These are phyloP conservation scores for Dyspetes luteomarginatus DNA, from an alignment of 2,888 invertebrate species.

Conservation along the genomic window DNA sequence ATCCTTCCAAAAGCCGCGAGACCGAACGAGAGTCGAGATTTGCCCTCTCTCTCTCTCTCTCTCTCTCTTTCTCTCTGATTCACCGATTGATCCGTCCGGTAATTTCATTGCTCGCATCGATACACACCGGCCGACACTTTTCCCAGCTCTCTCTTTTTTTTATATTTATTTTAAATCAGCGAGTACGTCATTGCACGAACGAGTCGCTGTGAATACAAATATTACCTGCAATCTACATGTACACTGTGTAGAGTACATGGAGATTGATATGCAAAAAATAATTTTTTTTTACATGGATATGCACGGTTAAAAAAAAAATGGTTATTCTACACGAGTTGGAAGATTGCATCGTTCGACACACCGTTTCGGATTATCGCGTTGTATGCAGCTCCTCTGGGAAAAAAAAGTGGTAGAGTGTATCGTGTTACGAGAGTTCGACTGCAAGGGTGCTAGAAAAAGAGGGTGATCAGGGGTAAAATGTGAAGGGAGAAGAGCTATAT, in stretches of 20 bases:
- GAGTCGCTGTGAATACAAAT: slow-evolving; percentile 37
- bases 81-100: slow-evolving; percentile 57
- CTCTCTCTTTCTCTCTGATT: slow-evolving; percentile 21
- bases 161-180: slow-evolving; percentile 26
- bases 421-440: slow-evolving; percentile 23
- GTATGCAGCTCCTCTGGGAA: slow-evolving; percentile 38
- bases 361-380: slow-evolving; percentile 57
- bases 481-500: background rate
- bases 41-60: no score
- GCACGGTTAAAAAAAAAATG: slow-evolving; percentile 35
- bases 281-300: background rate
- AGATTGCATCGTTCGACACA: slow-evolving; percentile 63
- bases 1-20: slow-evolving; percentile 14
- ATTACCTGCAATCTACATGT: slow-evolving; percentile 16
- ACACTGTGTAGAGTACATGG: background rate
- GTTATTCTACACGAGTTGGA: slow-evolving; percentile 52
- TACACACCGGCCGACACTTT: slow-evolving; percentile 25
- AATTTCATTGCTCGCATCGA: slow-evolving; percentile 61
- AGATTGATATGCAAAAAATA: background rate
- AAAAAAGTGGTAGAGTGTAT: slow-evolving; percentile 30
- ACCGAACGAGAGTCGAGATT: background rate
- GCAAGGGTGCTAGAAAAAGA: slow-evolving; percentile 40
- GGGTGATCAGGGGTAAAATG: background rate
- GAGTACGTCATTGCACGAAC: slow-evolving; percentile 27
- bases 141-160: background rate